Base-by-base conservation (phyloP, 1,140 invertebrate species). In the Drosophila biarmipes region DNA sequence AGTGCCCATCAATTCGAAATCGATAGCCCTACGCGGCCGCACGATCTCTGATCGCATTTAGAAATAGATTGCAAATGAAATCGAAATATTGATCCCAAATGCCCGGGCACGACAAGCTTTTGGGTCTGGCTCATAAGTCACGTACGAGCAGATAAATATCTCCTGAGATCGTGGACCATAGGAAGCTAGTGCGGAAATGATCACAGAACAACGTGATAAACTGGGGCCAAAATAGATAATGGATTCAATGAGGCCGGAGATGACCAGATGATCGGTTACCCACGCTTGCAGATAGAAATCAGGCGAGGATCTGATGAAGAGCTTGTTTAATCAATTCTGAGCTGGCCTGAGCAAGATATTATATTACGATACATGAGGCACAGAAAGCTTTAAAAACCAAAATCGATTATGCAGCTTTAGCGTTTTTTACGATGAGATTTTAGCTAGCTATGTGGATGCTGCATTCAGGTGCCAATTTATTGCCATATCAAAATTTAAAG, bases 1-100 rank as follows among this genome's bases (percentile, higher is more conserved):
- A 73, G 62, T 81, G 81, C n/a, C 73, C 79, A 86, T 75, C 66
- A 75, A 72, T 57, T 51, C 58, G 82, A 75, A 82, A 82, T 79
- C 66, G 84, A 87, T 87, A 87, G 61, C 29, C 45, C 43, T 69
- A 45, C 53, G 73, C 69, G 81, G 68, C 81, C 77, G 59, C 68
- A 52, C 55, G 63, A 68, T 81, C 53, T 35, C 8, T 38, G 52
- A 63, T 48, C 57, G 55, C 51, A 73, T 81, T 80, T 81, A 68
- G 63, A 73, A 68, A 80, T 71, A 75, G 66, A 76, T 72, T 79
- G 56, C 63, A 76, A 69, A 80, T 67, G 24, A 61, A 63, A 68
- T 78, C 37, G 43, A 53, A 75, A 73, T 38, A 74, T 64, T 69
- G 52, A 64, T 61, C 68, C 45, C 53, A 27, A 27, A 55, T 69